These are phyloP conservation scores for Dasypus novemcinctus DNA, from an alignment of 2,113 vertebrate genomes.

Conservation along the genomic window DNA sequence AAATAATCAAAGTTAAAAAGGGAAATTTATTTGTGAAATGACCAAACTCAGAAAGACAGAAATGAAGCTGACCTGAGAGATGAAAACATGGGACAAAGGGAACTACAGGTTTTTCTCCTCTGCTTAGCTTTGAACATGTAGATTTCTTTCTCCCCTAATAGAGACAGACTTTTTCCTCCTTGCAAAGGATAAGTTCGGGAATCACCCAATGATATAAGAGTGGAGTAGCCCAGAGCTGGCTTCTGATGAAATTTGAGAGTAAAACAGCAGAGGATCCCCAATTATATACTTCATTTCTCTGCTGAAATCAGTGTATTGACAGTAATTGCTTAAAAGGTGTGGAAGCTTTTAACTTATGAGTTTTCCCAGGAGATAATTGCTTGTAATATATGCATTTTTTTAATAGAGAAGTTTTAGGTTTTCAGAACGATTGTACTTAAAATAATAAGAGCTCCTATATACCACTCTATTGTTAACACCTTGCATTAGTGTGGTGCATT, in stretches of 20 bases:
- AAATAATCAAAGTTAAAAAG: neutral
- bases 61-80: neutral
- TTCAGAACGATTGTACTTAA: too few species aligned
- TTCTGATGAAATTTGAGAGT: neutral
- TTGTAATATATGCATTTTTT: neutral
- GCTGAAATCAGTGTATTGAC: neutral
- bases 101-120: accelerated
- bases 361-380: neutral
- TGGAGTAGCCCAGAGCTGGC: accelerated
- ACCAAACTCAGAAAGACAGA: neutral
- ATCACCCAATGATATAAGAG: neutral
- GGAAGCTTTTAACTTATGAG: neutral
- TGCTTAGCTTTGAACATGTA: neutral
- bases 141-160: neutral
- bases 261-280: neutral
- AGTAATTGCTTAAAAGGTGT: neutral
- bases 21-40: neutral
- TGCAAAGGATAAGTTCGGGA: neutral
- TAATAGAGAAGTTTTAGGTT: too few species aligned
- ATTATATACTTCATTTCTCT: neutral
- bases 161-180: neutral
- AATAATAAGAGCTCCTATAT: too few species aligned
- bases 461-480: too few species aligned
- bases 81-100: neutral
- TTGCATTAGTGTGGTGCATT: too few species aligned